phyloP scores from a whole-genome alignment of 2,113 vertebrate species.

The Glaucidium brasilianum region DNA sequence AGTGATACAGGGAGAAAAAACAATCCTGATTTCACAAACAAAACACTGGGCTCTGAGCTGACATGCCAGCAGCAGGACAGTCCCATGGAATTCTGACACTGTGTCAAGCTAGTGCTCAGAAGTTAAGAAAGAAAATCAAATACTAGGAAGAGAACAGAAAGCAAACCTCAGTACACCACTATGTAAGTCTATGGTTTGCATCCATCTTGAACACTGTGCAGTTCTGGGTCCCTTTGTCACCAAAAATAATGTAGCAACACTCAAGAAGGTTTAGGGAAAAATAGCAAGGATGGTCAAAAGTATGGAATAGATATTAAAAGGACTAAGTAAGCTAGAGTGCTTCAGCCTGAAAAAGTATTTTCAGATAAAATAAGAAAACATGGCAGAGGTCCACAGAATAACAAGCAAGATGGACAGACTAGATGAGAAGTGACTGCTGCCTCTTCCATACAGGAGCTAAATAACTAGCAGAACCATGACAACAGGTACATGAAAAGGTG shows the following conservation, averaged over 20 bases:
- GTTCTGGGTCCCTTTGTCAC: not conserved
- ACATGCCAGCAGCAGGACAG: not conserved
- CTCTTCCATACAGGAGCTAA: not conserved
- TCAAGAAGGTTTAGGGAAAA: not conserved
- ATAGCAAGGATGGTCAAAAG: not conserved
- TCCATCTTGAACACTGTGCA: not conserved
- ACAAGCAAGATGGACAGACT: not conserved
- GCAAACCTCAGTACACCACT: not conserved
- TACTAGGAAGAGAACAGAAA: not conserved
- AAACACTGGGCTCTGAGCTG: slow-evolving; percentile 2
- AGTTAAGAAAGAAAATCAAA: not conserved
- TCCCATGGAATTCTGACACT: not conserved
- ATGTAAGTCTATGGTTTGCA: not conserved
- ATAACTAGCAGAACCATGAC: not conserved
- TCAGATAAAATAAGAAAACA: not conserved
- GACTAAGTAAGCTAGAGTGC: not conserved
- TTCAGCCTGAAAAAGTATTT: not conserved
- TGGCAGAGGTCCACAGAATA: not conserved
- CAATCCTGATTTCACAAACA: not conserved
- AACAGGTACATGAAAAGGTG: not conserved
- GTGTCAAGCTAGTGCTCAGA: not conserved
- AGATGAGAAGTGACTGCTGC: not conserved
- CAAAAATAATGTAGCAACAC: not conserved
- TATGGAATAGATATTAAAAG: not conserved
- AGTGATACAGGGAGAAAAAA: slow-evolving; percentile 41